Evolutionary conservation across 2,797 vertebrate species (phyloP).

Genomic region (Cuculus canorus): DNA sequence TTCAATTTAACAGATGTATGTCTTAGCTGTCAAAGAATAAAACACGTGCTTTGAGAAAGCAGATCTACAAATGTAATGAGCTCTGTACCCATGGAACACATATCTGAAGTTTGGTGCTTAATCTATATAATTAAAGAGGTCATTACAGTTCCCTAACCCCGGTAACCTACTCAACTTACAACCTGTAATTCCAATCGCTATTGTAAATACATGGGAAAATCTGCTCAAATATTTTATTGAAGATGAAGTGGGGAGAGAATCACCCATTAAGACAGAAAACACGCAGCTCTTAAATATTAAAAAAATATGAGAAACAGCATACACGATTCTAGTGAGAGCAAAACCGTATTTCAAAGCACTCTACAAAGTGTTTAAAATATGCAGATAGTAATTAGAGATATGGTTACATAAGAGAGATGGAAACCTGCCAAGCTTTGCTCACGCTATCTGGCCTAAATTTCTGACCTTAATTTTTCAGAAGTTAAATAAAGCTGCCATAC

Average conservation of each 20-base stretch:
- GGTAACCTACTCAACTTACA: not conserved
- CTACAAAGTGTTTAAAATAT: slow-evolving; percentile 30
- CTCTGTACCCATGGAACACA: not conserved
- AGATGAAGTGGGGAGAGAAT: not conserved
- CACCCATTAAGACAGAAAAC: not conserved
- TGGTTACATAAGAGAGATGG: slow-evolving; percentile 22
- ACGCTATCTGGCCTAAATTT: slow-evolving; percentile 53
- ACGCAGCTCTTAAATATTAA: not conserved
- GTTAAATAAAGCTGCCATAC: slow-evolving; percentile 52
- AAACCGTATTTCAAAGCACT: not conserved
- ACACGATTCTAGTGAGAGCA: not conserved
- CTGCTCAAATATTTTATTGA: not conserved
- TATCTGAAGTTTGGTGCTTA: not conserved
- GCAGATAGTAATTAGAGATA: slow-evolving; percentile 55
- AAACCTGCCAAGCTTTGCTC: slow-evolving; percentile 44
- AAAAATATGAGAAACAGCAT: not conserved
- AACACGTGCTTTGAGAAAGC: not conserved
- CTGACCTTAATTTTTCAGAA: slow-evolving; percentile 39
- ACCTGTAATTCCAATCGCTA: not conserved
- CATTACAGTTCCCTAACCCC: not conserved
- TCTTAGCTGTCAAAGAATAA: not conserved
- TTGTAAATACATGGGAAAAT: not conserved
- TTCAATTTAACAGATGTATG: not conserved
- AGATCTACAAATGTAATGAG: not conserved
- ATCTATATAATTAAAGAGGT: not conserved